phyloP scores from a whole-genome alignment of 2,797 vertebrate genomes.

The Phoxinus dragarum region DNA sequence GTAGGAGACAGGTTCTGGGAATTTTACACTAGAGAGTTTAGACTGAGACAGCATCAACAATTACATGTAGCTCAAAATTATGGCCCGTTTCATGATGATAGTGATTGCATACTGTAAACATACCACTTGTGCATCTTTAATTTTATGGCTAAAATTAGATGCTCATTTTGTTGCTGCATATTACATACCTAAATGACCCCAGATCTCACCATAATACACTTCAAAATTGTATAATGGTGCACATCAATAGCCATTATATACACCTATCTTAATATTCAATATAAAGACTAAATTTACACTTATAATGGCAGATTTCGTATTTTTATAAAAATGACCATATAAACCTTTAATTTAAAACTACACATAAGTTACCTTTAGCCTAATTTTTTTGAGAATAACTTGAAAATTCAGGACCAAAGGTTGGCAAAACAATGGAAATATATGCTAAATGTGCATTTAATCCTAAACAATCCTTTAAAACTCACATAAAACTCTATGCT shows the following conservation, averaged over 20 bases:
- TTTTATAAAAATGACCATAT: background rate
- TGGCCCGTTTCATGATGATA: background rate
- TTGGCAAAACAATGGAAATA: background rate
- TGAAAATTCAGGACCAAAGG: background rate
- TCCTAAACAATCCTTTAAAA: background rate
- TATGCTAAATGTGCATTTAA: background rate
- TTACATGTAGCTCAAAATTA: background rate
- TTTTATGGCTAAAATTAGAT: background rate
- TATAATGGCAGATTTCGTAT: background rate
- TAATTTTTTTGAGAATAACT: background rate
- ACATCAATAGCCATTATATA: background rate
- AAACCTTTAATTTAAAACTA: background rate
- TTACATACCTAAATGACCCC: background rate
- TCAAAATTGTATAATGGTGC: background rate
- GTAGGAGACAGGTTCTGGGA: conserved; percentile 20
- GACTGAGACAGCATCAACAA: background rate
- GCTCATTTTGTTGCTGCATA: background rate
- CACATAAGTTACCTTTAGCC: background rate
- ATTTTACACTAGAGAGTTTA: conserved; percentile 5
- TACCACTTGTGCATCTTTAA: background rate
- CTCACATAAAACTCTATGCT: background rate
- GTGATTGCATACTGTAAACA: background rate
- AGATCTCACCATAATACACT: background rate
- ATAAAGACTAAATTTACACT: background rate
- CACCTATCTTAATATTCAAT: background rate